Conservation (phyloP, 2,888 invertebrate genomes). For the Drosophila diplacantha region DNA sequence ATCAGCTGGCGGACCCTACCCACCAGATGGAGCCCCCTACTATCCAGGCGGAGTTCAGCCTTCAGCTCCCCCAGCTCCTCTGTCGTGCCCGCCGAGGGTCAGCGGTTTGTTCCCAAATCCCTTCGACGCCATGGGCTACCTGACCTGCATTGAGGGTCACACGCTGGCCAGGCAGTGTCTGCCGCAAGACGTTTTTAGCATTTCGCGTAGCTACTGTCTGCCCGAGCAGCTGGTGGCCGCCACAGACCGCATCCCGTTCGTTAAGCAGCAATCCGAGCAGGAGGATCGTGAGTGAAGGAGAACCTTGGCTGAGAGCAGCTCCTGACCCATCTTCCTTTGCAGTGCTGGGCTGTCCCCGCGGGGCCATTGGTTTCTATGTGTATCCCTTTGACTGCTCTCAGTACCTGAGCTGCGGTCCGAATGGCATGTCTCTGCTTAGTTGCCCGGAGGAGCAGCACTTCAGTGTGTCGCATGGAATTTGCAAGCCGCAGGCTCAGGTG, state of each 20-base stretch:
- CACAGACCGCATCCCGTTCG: slow-evolving; percentile 43
- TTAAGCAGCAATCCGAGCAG: slow-evolving; percentile 5
- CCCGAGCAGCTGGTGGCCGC: neutral
- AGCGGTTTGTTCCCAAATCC: slow-evolving; percentile 61
- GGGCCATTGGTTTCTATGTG: slow-evolving; percentile 80
- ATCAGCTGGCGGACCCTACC: slow-evolving; percentile 1
- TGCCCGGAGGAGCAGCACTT: slow-evolving; percentile 82
- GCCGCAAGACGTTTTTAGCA: slow-evolving; percentile 48
- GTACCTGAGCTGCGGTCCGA: slow-evolving; percentile 83
- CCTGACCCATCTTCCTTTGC: slow-evolving; percentile 13
- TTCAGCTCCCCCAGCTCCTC: slow-evolving; percentile 12
- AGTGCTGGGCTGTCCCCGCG: slow-evolving; percentile 77
- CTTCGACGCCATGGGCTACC: slow-evolving; percentile 51
- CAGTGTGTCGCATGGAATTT: slow-evolving; percentile 68
- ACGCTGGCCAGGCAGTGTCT: slow-evolving; percentile 47
- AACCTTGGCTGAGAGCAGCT: neutral
- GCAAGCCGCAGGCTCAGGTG: slow-evolving; percentile 54
- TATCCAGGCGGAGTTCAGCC: neutral
- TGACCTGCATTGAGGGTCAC: slow-evolving; percentile 49
- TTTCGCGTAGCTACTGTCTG: slow-evolving; percentile 40
- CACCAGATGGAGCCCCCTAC: neutral
- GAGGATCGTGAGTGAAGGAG: slow-evolving; percentile 44
- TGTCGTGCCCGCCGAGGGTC: slow-evolving; percentile 51
- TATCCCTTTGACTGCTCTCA: slow-evolving; percentile 82
- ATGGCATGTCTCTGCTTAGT: slow-evolving; percentile 80